These are phyloP conservation scores for Enteromius thamalakanensis DNA, from an alignment of 2,797 vertebrate genomes.

Conservation along the genomic window DNA sequence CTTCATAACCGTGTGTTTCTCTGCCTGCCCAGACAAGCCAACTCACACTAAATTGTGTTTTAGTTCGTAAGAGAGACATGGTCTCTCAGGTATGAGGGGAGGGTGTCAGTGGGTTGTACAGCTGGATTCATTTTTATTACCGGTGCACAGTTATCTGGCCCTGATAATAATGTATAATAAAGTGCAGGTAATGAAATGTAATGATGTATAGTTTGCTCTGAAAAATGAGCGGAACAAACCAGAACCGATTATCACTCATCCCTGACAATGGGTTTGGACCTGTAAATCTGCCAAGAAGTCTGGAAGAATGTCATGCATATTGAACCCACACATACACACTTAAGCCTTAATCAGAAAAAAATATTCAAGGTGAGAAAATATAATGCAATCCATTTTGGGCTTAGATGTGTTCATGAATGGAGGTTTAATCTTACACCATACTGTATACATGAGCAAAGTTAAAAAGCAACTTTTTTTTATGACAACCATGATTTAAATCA, in stretches of 20 bases:
- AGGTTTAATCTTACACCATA: neutral
- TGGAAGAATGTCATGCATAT: conserved; percentile 20
- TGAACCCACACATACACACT: neutral
- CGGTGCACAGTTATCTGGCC: conserved; percentile 38
- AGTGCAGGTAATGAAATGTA: conserved; percentile 57
- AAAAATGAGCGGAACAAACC: conserved; percentile 57
- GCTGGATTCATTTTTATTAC: conserved; percentile 49
- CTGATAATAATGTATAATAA: conserved; percentile 61
- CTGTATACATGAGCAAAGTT: neutral
- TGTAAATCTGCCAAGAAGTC: conserved; percentile 43
- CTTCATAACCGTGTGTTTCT: conserved; percentile 17
- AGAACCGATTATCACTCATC: conserved; percentile 47
- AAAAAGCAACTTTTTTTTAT: neutral
- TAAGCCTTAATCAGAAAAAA: neutral
- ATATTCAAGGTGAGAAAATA: neutral
- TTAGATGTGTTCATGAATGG: neutral
- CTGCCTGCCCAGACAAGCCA: conserved; percentile 34
- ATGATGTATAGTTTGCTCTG: conserved; percentile 58
- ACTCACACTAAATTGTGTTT: conserved; percentile 29
- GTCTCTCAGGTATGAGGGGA: conserved; percentile 31
- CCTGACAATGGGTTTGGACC: conserved; percentile 35
- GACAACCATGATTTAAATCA: neutral
- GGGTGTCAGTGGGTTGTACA: conserved; percentile 17
- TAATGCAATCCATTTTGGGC: neutral
- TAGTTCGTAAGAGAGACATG: conserved; percentile 36